phyloP scores from a whole-genome alignment of 1,140 invertebrate genomes.

The Nasonia longicornis region DNA sequence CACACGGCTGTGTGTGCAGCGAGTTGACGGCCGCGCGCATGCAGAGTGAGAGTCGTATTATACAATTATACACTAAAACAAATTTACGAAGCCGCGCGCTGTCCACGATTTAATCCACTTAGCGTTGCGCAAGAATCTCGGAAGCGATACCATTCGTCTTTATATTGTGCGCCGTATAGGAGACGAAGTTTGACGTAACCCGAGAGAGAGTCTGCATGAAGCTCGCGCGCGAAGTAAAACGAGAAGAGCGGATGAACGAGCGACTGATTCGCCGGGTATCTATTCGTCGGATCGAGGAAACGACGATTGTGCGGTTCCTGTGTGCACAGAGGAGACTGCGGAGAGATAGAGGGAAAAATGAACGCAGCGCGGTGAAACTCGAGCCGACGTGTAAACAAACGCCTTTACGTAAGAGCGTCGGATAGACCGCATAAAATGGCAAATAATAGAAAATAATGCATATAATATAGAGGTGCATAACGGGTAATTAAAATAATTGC shows the following conservation, averaged over 20 bases:
- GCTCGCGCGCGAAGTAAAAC: neutral
- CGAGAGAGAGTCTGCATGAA: neutral
- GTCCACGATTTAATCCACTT: neutral
- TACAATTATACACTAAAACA: neutral
- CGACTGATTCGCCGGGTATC: slow-evolving; percentile 1
- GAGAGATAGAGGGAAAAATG: neutral
- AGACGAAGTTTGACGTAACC: neutral
- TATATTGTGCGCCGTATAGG: neutral
- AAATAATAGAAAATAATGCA: neutral
- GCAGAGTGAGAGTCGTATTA: neutral
- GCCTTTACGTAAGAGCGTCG: neutral
- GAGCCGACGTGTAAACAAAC: neutral
- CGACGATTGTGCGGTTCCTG: neutral
- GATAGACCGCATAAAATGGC: neutral
- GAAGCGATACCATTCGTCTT: slow-evolving; percentile 16
- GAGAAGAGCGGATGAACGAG: slow-evolving; percentile 5
- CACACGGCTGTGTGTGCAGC: neutral
- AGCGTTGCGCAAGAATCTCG: neutral
- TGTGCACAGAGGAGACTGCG: neutral
- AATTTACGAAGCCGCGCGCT: neutral
- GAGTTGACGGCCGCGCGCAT: neutral
- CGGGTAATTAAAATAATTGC: neutral
- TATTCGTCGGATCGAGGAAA: neutral
- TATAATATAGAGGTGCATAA: neutral
- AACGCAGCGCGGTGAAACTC: neutral